Evolutionary conservation across 2,888 invertebrate species (phyloP).

Genomic region (Prenolepis imparis): DNA sequence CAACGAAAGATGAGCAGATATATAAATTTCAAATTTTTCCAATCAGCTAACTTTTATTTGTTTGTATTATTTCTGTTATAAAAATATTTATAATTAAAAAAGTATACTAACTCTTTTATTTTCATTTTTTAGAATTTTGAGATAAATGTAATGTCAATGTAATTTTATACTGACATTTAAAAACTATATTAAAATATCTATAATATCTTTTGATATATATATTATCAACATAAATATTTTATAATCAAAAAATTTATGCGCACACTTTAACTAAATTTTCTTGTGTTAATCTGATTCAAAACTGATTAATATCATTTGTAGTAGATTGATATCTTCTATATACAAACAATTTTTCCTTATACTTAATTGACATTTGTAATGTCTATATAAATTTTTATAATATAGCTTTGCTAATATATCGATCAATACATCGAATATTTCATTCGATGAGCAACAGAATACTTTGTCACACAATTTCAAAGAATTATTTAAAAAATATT

Average conservation of each 20-base stretch:
- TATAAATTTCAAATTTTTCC: not conserved
- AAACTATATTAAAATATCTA: not conserved
- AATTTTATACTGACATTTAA: not conserved
- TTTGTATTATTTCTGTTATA: not conserved
- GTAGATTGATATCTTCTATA: not conserved
- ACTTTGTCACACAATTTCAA: conserved; percentile 1
- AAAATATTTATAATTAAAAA: conserved; percentile 2
- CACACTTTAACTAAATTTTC: not conserved
- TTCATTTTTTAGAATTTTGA: not conserved
- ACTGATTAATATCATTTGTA: not conserved
- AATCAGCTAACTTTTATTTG: not conserved
- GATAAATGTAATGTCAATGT: not conserved
- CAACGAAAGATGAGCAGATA: not conserved
- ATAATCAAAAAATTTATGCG: too few relatives aligned
- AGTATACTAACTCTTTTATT: not conserved
- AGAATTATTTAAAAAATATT: not conserved
- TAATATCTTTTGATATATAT: not conserved
- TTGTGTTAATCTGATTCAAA: not conserved
- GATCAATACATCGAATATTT: conserved; percentile 5
- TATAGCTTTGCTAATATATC: not conserved
- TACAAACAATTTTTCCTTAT: not conserved
- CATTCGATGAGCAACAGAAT: not conserved
- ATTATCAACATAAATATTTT: not conserved
- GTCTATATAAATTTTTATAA: conserved; percentile 5
- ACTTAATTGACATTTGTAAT: not conserved